Base-by-base conservation (phyloP, 1,140 invertebrate genomes). In the Colletes gigas region DNA sequence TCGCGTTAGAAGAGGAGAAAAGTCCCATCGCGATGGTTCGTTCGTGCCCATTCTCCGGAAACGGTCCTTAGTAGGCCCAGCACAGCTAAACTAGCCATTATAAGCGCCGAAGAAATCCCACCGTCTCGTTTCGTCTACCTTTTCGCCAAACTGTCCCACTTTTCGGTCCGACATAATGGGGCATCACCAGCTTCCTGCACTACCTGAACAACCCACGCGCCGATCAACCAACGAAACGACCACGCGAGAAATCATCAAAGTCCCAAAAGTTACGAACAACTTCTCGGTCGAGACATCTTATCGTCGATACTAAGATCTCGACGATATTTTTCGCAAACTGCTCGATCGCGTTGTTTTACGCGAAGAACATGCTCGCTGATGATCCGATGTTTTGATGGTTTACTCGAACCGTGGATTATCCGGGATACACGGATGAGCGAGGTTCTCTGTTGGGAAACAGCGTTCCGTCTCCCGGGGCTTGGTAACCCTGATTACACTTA, bases 11-110 rank as follows among this genome's bases (percentile, higher is more conserved):
- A 73, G 82, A 65, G 76, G 3, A 44, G 14, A 50, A 82, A 75
- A 63, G 47, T 47, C 10, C 84, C 60, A 89, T 90, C 90, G 87
- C 90, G 57, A 15, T 12, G 62, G 44, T 14, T 67, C 68, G 82
- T 89, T 88, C 84, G 89, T 89, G 86, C 83, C 81, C 88, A 87
- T 91, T 83, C 89, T 87, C 72, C 44, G 67, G 73, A 88, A 88
- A 88, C 69, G 72, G 81, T 83, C 83, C 85, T 89, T 90, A 88
- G 55, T 62, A 47, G 47, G 6, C 57, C 65, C 63, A 30, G 82
- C 14, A 81, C 79, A 83, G 81, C 73, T 73, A 81, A 87, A 83
- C 66, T 81, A 68, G 63, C 82, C 63, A 85, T 89, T 88, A 84
- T 83, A 79, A 78, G 65, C 71, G 30, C 10, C 59, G 47, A 72